Base-by-base conservation (phyloP, 2,113 vertebrate species). In the Lethenteron camtschaticum region DNA sequence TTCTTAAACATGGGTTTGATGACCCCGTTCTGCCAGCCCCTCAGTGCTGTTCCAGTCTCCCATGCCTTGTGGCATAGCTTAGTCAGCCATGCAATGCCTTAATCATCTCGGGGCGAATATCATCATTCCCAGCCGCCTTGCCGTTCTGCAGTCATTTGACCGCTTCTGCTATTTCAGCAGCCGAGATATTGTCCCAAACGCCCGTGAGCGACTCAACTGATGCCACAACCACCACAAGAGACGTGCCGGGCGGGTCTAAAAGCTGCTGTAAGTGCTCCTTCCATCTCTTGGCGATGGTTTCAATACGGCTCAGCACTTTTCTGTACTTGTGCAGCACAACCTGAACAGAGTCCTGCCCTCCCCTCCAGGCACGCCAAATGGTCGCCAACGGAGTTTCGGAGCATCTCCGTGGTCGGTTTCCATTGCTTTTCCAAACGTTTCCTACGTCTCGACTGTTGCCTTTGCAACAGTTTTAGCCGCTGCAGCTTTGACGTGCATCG, bases 71-170 rank as follows among this genome's bases (percentile, higher is more conserved):
- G 2, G 69, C 6, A 69, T 18, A 58, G 69, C 7, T 11, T 14
- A 24, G 69, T 69, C 69, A 69, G 69, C 69, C 69, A 60, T 24
- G 69, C 13, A 18, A 69, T 24, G 13, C 5, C 69, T 69, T 69
- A 13, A 69, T 14, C 16, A 16, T 14, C 69, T 69, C 69, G 24
- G 69, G 10, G 69, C 10, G 69, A 55, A 69, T 69, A n/a, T 69
- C 69, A n/a, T 69, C 8, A 4, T 4, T 41, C 69, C 13, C 69
- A 14, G 24, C 16, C 13, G 10, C 69, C 69, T 55, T 69, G 69
- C 24, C 69, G 56, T 55, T 24, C 8, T 24, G 69, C 8, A 69
- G 16, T 55, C 41, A n/a, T 14, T 18, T 14, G 18, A 66, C 60
- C 6, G 18, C 60, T 18, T 66, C 60, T n/a, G 60, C 18, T 18